A percentile compares a stretch with the other conserved stretches of the same genome.
These are phyloP conservation scores for Auanema freiburgensis DNA, from an alignment of 2,888 invertebrate species.

Conservation along the genomic window DNA sequence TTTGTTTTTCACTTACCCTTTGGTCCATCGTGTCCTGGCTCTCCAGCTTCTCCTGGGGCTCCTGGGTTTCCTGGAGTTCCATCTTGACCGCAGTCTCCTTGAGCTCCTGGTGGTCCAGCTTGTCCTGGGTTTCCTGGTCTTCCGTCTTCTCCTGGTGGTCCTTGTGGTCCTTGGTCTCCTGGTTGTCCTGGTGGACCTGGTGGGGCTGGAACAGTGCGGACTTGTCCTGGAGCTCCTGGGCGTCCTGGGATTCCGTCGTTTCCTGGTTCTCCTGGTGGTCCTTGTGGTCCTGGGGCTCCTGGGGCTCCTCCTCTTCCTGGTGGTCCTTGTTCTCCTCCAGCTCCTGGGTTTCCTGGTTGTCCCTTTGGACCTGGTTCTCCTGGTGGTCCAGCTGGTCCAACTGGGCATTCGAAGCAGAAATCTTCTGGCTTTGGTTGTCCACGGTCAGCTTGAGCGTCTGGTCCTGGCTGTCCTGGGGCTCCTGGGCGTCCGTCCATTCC, in stretches of 20 bases:
- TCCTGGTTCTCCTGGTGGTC: slow-evolving; percentile 50
- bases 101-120: slow-evolving; percentile 47
- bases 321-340: slow-evolving; percentile 47
- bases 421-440: slow-evolving; percentile 41
- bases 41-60: slow-evolving; percentile 45
- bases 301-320: slow-evolving; percentile 50
- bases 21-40: slow-evolving; percentile 39
- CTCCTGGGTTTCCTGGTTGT: slow-evolving; percentile 36
- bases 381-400: slow-evolving; percentile 51
- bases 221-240: slow-evolving; percentile 50
- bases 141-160: slow-evolving; percentile 49
- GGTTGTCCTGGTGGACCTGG: slow-evolving; percentile 53
- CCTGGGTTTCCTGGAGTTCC: slow-evolving; percentile 49
- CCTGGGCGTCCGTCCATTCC: slow-evolving; percentile 45
- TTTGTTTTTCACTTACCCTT: no score
- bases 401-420: slow-evolving; percentile 50
- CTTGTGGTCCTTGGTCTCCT: slow-evolving; percentile 49
- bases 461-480: slow-evolving; percentile 45
- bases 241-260: slow-evolving; percentile 53
- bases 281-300: slow-evolving; percentile 53
- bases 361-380: slow-evolving; percentile 54
- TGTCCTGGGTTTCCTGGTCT: slow-evolving; percentile 41
- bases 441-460: slow-evolving; percentile 44
- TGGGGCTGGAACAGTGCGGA: slow-evolving; percentile 46
- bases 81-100: slow-evolving; percentile 47